A percentile compares a stretch with the other conserved stretches of the same genome.
These are phyloP conservation scores for Antheraea yamamai DNA, from an alignment of 2,888 invertebrate genomes.

Conservation along the genomic window DNA sequence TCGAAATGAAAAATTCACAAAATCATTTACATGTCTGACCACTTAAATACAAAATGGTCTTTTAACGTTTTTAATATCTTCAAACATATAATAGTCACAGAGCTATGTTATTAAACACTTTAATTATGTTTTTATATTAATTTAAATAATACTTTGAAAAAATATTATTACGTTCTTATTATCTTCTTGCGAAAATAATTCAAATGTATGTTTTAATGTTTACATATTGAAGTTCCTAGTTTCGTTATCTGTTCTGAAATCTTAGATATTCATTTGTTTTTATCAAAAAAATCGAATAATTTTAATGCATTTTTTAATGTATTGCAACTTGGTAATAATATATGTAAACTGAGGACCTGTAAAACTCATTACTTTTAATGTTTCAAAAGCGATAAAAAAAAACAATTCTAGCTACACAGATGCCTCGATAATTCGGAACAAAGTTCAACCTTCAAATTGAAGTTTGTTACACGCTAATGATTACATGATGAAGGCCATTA, in stretches of 20 bases:
- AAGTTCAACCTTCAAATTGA: conserved; percentile 8
- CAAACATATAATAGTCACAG: no score
- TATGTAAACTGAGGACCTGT: not conserved
- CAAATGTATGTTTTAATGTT: no score
- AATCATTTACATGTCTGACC: conserved; percentile 54
- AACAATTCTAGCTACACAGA: not conserved
- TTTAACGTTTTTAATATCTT: not conserved
- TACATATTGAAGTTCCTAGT: not conserved
- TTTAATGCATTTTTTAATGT: no score
- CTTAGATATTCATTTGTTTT: not conserved
- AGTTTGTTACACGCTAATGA: conserved; percentile 38
- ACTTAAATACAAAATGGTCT: conserved; percentile 40
- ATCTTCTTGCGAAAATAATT: no score
- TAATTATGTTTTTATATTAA: not conserved
- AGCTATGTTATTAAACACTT: not conserved
- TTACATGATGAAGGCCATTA: conserved; percentile 46
- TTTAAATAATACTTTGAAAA: no score
- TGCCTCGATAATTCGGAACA: not conserved
- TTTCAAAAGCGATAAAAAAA: not conserved
- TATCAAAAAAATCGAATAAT: no score
- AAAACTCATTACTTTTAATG: not conserved
- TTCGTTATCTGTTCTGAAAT: not conserved
- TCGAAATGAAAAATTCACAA: conserved; percentile 28
- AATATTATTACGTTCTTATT: no score
- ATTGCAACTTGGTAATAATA: no score